Percentiles rank a stretch among this genome's conserved stretches.
Conservation (phyloP, 2,797 vertebrate genomes). For the Microchirus variegatus region DNA sequence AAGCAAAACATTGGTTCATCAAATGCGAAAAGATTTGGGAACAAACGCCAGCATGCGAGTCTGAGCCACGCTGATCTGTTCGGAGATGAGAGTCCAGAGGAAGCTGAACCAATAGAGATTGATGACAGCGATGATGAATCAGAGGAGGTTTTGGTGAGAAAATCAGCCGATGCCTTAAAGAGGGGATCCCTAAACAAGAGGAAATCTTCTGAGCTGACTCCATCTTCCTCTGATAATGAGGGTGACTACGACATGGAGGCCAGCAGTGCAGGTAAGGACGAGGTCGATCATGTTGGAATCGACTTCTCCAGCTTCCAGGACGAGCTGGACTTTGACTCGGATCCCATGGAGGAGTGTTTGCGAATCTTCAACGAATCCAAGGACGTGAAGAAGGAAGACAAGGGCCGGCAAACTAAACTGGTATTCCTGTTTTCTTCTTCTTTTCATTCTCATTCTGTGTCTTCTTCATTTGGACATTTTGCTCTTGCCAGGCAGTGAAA, state of each 20-base stretch:
- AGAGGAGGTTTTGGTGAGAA: slow-evolving; percentile 69
- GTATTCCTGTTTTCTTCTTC: slow-evolving; percentile 64
- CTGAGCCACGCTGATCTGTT: slow-evolving; percentile 93
- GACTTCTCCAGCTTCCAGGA: slow-evolving; percentile 88
- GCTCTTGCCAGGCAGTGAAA: background rate
- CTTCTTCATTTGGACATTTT: background rate
- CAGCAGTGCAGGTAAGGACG: slow-evolving; percentile 49
- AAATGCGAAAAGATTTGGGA: slow-evolving; percentile 61
- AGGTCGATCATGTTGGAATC: slow-evolving; percentile 62
- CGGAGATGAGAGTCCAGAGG: slow-evolving; percentile 93
- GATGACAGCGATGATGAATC: slow-evolving; percentile 50
- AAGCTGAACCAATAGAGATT: slow-evolving; percentile 59
- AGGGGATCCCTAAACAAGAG: slow-evolving; percentile 66
- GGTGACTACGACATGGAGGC: slow-evolving; percentile 1
- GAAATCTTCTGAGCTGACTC: slow-evolving; percentile 59
- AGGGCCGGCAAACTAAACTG: slow-evolving; percentile 92
- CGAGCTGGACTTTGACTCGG: slow-evolving; percentile 91
- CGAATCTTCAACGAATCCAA: slow-evolving; percentile 96
- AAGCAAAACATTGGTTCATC: slow-evolving; percentile 57
- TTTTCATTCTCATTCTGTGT: background rate
- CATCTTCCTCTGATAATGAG: slow-evolving; percentile 77
- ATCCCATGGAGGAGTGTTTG: slow-evolving; percentile 97
- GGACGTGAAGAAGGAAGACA: slow-evolving; percentile 93
- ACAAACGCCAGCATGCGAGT: slow-evolving; percentile 81
- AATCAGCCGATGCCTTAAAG: slow-evolving; percentile 72